Conservation (phyloP, 2,113 vertebrate genomes). For the Tenebrosternarchus preto region DNA sequence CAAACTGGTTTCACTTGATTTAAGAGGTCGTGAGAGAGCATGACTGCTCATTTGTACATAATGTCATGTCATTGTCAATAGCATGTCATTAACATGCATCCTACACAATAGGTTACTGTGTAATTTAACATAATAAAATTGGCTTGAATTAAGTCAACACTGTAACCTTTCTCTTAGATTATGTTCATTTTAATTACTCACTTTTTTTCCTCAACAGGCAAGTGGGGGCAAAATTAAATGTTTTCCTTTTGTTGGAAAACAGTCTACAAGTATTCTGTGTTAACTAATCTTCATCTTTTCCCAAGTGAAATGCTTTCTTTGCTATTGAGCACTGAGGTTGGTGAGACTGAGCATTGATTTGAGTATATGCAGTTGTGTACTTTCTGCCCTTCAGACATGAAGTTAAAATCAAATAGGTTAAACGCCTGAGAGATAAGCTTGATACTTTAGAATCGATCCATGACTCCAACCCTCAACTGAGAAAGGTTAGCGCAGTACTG, state of each 20-base stretch:
- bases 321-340: constrained; percentile 63
- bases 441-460: neutral
- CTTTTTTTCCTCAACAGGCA: constrained; percentile 88
- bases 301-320: constrained; percentile 56
- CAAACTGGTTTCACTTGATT: neutral
- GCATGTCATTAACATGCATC: neutral
- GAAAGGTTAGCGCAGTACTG: neutral
- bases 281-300: constrained; percentile 58
- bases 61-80: neutral
- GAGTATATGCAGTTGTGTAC: neutral
- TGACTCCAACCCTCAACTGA: neutral
- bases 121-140: constrained; percentile 17
- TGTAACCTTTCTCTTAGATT: constrained; percentile 38
- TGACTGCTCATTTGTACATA: neutral
- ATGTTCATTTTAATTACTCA: constrained; percentile 65
- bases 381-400: no score
- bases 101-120: neutral
- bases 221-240: constrained; percentile 88
- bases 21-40: constrained; percentile 13
- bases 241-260: constrained; percentile 83
- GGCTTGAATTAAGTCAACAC: constrained; percentile 44
- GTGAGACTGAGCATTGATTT: neutral
- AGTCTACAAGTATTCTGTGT: constrained; percentile 89
- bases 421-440: neutral
- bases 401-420: neutral